Percentiles rank a stretch among this genome's conserved stretches.
These are phyloP conservation scores for Cyanistes caeruleus DNA, from an alignment of 2,113 vertebrate species.

Conservation along the genomic window DNA sequence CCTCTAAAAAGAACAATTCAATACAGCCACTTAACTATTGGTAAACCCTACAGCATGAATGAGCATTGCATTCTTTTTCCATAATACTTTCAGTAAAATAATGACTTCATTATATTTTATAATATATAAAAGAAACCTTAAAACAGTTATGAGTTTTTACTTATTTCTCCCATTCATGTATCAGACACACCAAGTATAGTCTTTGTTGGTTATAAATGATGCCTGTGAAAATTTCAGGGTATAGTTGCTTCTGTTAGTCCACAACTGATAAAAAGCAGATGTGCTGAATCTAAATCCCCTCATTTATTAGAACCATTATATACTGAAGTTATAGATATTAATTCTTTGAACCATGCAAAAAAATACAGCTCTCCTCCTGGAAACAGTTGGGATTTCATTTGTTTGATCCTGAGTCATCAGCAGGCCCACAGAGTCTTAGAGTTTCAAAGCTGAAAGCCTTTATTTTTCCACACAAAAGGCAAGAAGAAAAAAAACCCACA, in stretches of 20 bases:
- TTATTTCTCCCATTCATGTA: not conserved
- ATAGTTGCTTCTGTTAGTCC: not conserved
- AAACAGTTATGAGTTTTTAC: not conserved
- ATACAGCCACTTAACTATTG: not conserved
- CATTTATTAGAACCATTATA: conserved; percentile 1
- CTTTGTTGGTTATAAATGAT: not conserved
- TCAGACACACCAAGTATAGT: not conserved
- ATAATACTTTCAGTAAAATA: not conserved
- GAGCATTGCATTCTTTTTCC: not conserved
- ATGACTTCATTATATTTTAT: conserved; percentile 36
- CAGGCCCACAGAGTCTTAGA: not conserved
- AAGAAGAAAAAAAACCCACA: not conserved
- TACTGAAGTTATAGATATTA: not conserved
- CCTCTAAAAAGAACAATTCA: not conserved
- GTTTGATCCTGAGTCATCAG: conserved; percentile 15
- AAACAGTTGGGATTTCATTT: not conserved
- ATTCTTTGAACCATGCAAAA: conserved; percentile 22
- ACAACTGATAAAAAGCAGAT: conserved; percentile 29
- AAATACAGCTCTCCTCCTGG: not conserved
- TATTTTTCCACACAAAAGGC: not conserved
- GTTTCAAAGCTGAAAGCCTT: not conserved
- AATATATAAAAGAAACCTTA: conserved; percentile 15
- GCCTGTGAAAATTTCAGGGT: not conserved
- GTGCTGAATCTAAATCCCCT: not conserved
- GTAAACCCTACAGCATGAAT: not conserved